A percentile compares a stretch with the other conserved stretches of the same genome.
These are phyloP conservation scores for Buphagus erythrorhynchus DNA, from an alignment of 2,797 vertebrate species.

Conservation along the genomic window DNA sequence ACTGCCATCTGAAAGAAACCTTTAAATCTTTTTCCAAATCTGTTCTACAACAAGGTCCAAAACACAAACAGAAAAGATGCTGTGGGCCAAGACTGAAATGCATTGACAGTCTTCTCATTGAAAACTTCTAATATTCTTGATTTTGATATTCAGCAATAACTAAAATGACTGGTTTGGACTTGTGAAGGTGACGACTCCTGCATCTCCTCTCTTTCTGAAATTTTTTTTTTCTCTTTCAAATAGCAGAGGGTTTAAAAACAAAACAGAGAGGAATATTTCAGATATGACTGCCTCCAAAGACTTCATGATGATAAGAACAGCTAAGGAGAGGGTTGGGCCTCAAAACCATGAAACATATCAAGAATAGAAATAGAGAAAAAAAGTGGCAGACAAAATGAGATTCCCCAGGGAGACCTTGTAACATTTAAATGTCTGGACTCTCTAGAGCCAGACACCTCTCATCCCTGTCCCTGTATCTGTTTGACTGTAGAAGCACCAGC, in stretches of 20 bases:
- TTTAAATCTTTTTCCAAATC: neutral
- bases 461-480: neutral
- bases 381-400: neutral
- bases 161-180: neutral
- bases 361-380: neutral
- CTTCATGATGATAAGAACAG: neutral
- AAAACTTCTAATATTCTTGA: slow-evolving; percentile 9
- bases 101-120: neutral
- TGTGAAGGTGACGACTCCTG: neutral
- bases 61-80: neutral
- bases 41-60: neutral
- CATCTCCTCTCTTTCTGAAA: neutral
- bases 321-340: neutral
- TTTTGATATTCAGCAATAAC: neutral
- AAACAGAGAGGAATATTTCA: neutral
- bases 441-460: neutral
- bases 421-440: neutral
- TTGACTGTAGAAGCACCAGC: neutral
- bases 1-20: neutral
- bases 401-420: neutral
- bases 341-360: neutral
- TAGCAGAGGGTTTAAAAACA: neutral
- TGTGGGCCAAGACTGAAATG: neutral
- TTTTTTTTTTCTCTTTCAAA: neutral
- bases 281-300: neutral